Percentiles rank a stretch among this genome's conserved stretches.
Evolutionary conservation across 2,888 invertebrate genomes (phyloP).

Genomic region (Chrysopilus asiliformis): DNA sequence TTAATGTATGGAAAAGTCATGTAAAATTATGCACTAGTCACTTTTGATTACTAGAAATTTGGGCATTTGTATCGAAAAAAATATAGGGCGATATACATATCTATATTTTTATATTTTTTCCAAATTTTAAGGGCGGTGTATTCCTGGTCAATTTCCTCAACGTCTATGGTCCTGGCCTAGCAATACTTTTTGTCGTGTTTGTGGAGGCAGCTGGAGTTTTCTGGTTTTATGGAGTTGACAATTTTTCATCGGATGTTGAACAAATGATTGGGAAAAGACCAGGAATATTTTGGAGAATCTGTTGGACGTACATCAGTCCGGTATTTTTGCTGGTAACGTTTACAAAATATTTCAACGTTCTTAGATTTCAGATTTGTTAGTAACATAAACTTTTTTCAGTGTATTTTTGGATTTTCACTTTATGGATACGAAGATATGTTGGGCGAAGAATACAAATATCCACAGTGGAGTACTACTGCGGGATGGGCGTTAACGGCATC

Average conservation of each 20-base stretch:
- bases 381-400: constrained; percentile 34
- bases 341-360: too few species aligned
- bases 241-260: constrained; percentile 66
- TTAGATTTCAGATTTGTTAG: too few species aligned
- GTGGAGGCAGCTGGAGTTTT: constrained; percentile 81
- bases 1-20: too few species aligned
- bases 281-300: constrained; percentile 65
- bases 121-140: constrained; percentile 69
- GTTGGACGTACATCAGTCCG: constrained; percentile 81
- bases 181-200: constrained; percentile 81
- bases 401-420: constrained; percentile 72
- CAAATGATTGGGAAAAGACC: constrained; percentile 72
- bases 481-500: constrained; percentile 75
- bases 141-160: constrained; percentile 77
- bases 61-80: background rate
- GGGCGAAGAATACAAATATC: constrained; percentile 58
- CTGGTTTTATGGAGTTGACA: constrained; percentile 78
- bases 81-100: background rate
- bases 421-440: constrained; percentile 70
- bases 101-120: constrained; percentile 2
- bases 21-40: too few species aligned
- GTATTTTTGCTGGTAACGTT: constrained; percentile 59
- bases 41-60: too few species aligned
- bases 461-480: constrained; percentile 65
- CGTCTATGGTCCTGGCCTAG: constrained; percentile 75